phyloP scores from a whole-genome alignment of 23 tunicate genomes.

The Trididemnum nubilum region DNA sequence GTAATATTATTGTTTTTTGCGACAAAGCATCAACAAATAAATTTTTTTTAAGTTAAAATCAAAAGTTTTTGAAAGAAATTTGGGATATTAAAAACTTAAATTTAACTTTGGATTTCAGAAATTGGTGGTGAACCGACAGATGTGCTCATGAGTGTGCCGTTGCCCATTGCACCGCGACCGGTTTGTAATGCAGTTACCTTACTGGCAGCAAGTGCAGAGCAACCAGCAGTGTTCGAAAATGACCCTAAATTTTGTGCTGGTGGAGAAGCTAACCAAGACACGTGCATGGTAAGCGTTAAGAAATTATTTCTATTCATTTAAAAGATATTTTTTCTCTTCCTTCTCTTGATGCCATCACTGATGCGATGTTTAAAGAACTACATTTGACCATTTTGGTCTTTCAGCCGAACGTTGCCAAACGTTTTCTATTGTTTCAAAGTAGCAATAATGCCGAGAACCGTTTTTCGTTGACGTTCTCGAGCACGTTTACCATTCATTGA shows the following conservation, averaged over 20 bases:
- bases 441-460: too few species aligned
- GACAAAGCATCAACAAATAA: not conserved
- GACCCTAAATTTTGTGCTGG: slow-evolving; percentile 65
- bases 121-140: not conserved
- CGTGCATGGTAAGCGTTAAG: slow-evolving; percentile 46
- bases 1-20: slow-evolving; percentile 5
- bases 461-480: too few species aligned
- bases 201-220: not conserved
- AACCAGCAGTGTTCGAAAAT: slow-evolving; percentile 5
- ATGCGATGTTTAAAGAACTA: too few species aligned
- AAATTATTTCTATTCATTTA: too few species aligned
- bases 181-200: not conserved
- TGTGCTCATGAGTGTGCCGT: not conserved
- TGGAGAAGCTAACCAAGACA: slow-evolving; percentile 41
- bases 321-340: too few species aligned
- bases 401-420: too few species aligned
- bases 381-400: too few species aligned
- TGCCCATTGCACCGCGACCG: not conserved
- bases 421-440: too few species aligned
- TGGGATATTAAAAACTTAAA: too few species aligned
- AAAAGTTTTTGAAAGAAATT: not conserved
- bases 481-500: too few species aligned
- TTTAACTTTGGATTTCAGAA: not conserved
- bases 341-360: too few species aligned
- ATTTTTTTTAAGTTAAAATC: not conserved